Conservation (phyloP, 2,888 invertebrate species). For the Drosophila neonasuta region DNA sequence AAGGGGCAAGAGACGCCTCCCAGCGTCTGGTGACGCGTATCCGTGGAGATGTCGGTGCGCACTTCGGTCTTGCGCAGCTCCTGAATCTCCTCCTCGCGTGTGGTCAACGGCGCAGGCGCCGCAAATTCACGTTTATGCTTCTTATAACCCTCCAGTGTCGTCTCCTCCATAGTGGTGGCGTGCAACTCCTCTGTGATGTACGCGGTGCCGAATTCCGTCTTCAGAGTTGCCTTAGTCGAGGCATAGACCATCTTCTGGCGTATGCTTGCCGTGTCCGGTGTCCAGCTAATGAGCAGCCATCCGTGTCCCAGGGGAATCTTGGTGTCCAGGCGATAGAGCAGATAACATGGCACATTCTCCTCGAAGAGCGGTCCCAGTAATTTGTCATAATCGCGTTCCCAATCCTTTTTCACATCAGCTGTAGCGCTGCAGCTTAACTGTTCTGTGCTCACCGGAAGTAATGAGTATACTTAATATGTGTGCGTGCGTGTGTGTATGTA, state of each 20-base stretch:
- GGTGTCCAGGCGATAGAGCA: constrained; percentile 92
- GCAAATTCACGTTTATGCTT: constrained; percentile 89
- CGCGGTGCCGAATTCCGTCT: constrained; percentile 96
- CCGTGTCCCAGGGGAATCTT: constrained; percentile 92
- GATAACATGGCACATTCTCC: constrained; percentile 93
- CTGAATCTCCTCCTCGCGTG: constrained; percentile 92
- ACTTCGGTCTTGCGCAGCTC: constrained; percentile 89
- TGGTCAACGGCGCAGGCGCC: constrained; percentile 95
- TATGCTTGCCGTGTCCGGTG: constrained; percentile 94
- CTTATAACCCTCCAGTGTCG: constrained; percentile 90
- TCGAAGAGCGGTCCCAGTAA: constrained; percentile 88
- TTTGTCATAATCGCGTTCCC: constrained; percentile 94
- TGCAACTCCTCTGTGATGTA: constrained; percentile 97
- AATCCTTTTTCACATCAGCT: constrained; percentile 87
- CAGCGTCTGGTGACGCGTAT: constrained; percentile 93
- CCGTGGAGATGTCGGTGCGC: constrained; percentile 89
- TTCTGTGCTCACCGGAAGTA: constrained; percentile 84
- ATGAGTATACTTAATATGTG: constrained; percentile 21
- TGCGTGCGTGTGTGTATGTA: constrained; percentile 6
- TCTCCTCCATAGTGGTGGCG: constrained; percentile 92
- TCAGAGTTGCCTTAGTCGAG: constrained; percentile 97
- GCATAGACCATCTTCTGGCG: constrained; percentile 97
- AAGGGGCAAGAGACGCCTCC: constrained; percentile 96
- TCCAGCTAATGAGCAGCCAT: constrained; percentile 97
- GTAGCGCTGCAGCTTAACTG: constrained; percentile 87